Evolutionary conservation across 2,113 vertebrate genomes (phyloP).

Genomic region (Lonchura striata): DNA sequence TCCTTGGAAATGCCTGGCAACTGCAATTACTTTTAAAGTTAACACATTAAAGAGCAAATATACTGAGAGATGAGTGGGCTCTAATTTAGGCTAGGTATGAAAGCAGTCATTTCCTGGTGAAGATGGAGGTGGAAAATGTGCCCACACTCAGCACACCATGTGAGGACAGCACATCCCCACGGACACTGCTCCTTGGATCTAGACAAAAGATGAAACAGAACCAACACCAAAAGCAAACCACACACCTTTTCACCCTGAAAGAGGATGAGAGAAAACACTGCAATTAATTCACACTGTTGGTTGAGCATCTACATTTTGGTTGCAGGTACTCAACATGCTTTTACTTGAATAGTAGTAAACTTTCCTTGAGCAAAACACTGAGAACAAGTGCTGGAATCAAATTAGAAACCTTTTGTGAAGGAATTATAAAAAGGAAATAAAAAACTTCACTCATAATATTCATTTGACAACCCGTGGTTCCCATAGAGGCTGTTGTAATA

Average conservation of each 20-base stretch:
- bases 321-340: not conserved
- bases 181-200: not conserved
- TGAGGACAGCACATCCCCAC: not conserved
- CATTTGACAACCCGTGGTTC: not conserved
- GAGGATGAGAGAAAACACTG: not conserved
- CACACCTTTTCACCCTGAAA: not conserved
- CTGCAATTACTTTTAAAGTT: not conserved
- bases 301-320: not conserved
- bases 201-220: not conserved
- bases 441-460: not conserved
- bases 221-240: not conserved
- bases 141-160: fast-evolving
- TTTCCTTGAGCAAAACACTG: not conserved
- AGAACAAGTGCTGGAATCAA: not conserved
- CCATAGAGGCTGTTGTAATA: not conserved
- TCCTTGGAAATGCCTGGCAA: not conserved
- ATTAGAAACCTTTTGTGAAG: conserved; percentile 10
- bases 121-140: not conserved
- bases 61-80: not conserved
- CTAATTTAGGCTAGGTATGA: not conserved
- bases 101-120: not conserved
- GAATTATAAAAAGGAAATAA: not conserved
- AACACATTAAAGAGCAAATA: not conserved
- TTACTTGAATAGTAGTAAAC: not conserved
- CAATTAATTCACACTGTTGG: not conserved